Evolutionary conservation across 2,888 invertebrate genomes (phyloP), one percentile per base, ranked within the genome.

Genomic region (Spialia ferax): DNA sequence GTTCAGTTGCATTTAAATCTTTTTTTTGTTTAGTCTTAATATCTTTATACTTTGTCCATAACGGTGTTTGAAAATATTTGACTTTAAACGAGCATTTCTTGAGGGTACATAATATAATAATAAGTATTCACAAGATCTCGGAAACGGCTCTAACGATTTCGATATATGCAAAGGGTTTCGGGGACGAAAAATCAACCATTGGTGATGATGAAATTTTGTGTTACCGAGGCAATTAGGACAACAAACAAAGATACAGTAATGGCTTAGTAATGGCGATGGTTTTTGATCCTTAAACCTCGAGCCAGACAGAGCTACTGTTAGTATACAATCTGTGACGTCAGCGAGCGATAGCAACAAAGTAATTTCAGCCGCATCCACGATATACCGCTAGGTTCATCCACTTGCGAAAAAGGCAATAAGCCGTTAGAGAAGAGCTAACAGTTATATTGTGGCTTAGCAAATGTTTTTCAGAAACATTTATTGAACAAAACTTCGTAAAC

Each of bases 341-440:
- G 69, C 73, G 82, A 85, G 85, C 83, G 82, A 79, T 69, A 74
- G 70, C 75, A 77, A 76, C 78, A 76, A 75, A 80, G 80, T 81
- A 80, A 82, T 83, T 83, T 84, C 82, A 84, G 81, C 79, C 75
- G 73, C 77, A 71, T 71, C 69, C 68, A 60, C 48, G 56, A 50
- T 69, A 67, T 67, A 67, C 32, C 54, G 61, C 66, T 67, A 67
- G 66, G 61, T 67, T 67, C 61, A 67, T 67, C 66, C 66, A 67
- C 66, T 67, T 61, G 66, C 52, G 66, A 67, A 67, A 66, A 67
- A 60, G 66, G 66, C 66, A 67, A 67, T 67, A 67, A 67, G 66
- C 66, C 29, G 66, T 67, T 61, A 60, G 66, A 55, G 42, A 42
- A 38, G 42, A 52, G 20, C 61, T 55, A 45, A 50, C 29, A 60